Conservation (phyloP, 1,140 invertebrate species). For the Acromyrmex echinatior region DNA sequence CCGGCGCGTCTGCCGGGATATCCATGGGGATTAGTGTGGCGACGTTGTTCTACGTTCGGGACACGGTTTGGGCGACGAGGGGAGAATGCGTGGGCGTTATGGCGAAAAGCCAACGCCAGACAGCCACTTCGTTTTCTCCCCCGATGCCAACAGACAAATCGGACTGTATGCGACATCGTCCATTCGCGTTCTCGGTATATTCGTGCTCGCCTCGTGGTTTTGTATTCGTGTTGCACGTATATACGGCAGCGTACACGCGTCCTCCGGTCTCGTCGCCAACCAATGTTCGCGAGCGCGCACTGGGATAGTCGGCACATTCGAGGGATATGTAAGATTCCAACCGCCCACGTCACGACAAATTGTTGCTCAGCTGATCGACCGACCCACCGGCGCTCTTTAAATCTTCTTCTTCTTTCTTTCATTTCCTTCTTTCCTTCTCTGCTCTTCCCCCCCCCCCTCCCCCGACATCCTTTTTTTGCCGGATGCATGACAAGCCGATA, state of each 20-base stretch:
- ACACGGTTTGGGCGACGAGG: conserved; percentile 61
- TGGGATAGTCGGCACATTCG: conserved; percentile 56
- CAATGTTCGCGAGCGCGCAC: conserved; percentile 47
- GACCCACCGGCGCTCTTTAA: conserved; percentile 53
- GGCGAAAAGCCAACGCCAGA: conserved; percentile 75
- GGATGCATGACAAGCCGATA: conserved; percentile 38
- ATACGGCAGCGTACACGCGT: neutral
- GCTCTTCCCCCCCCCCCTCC: too few relatives aligned
- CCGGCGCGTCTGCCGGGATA: conserved; percentile 65
- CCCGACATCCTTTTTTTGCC: neutral
- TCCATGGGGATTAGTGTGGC: conserved; percentile 74
- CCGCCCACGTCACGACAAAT: conserved; percentile 70
- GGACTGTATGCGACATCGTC: conserved; percentile 55
- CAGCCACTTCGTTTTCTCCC: conserved; percentile 69
- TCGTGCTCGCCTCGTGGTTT: neutral
- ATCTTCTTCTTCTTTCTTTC: conserved; percentile 46
- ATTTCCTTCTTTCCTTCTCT: neutral
- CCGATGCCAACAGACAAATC: conserved; percentile 70
- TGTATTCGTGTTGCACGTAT: conserved; percentile 8
- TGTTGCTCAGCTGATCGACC: conserved; percentile 74
- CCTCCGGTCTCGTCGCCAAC: conserved; percentile 34
- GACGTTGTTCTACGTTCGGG: conserved; percentile 77
- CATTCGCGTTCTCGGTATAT: neutral
- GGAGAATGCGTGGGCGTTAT: conserved; percentile 71
- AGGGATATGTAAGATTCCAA: conserved; percentile 72